These are phyloP conservation scores for Ridgeia piscesae DNA, from an alignment of 1,140 invertebrate species.

Conservation along the genomic window DNA sequence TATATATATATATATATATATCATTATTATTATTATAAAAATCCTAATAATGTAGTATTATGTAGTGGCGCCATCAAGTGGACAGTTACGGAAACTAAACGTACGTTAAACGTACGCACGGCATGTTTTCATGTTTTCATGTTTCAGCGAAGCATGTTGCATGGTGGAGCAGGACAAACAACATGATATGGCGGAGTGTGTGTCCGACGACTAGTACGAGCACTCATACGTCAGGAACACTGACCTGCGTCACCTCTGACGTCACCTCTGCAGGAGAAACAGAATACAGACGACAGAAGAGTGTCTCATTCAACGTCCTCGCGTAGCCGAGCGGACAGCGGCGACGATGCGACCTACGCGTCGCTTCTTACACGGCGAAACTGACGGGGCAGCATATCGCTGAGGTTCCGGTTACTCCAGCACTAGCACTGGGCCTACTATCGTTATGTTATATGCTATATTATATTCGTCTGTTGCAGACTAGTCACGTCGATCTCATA, in stretches of 20 bases:
- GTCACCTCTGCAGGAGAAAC: background rate
- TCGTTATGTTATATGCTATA: background rate
- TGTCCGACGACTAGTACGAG: background rate
- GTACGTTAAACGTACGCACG: too few species aligned
- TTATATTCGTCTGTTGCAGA: background rate
- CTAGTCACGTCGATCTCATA: background rate
- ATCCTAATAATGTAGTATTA: too few species aligned
- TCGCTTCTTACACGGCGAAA: background rate
- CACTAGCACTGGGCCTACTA: background rate
- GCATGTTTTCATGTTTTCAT: too few species aligned
- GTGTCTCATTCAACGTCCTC: background rate
- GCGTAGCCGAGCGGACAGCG: background rate
- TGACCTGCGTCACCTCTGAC: background rate
- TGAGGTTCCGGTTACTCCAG: background rate
- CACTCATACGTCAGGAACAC: background rate
- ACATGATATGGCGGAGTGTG: background rate
- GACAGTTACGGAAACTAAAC: too few species aligned
- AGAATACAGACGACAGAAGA: background rate
- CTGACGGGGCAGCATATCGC: too few species aligned
- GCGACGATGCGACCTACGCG: background rate
- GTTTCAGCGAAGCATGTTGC: too few species aligned
- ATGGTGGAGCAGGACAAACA: background rate
- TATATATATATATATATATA: too few species aligned
- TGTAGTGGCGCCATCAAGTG: too few species aligned
- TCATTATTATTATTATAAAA: too few species aligned